These are phyloP conservation scores for Leptarthrus brevirostris DNA, from an alignment of 2,888 invertebrate genomes.

Conservation along the genomic window DNA sequence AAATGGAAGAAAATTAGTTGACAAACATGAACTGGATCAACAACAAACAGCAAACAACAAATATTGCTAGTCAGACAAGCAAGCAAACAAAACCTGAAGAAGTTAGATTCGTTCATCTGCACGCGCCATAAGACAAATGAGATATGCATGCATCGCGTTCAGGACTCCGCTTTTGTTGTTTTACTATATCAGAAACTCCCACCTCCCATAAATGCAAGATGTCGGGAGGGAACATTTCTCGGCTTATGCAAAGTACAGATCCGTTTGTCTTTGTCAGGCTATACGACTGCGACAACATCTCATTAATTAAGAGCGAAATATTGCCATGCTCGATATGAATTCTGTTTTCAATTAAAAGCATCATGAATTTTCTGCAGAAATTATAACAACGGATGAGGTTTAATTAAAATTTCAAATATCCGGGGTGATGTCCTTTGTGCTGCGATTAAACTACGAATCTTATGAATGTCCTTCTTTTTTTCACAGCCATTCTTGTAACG, in stretches of 20 bases:
- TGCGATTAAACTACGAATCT: too few species aligned
- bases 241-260: neutral
- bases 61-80: conserved; percentile 3
- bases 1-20: conserved; percentile 38
- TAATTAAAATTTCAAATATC: conserved; percentile 5
- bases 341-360: conserved; percentile 34
- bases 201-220: neutral
- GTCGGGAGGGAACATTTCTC: neutral
- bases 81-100: too few species aligned
- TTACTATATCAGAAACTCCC: neutral
- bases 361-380: neutral
- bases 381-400: neutral
- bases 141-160: neutral
- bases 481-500: too few species aligned
- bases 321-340: conserved; percentile 31
- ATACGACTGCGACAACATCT: conserved; percentile 5
- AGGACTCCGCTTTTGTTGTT: neutral
- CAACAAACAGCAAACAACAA: conserved; percentile 8
- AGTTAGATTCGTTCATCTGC: neutral
- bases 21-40: conserved; percentile 35
- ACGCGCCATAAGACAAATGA: conserved; percentile 5
- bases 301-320: conserved; percentile 39
- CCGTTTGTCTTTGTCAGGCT: conserved; percentile 29
- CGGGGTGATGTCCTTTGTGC: too few species aligned
- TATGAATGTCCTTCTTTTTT: too few species aligned